These are phyloP conservation scores for Poliocrania exsul DNA, from an alignment of 2,797 vertebrate species.

Conservation along the genomic window DNA sequence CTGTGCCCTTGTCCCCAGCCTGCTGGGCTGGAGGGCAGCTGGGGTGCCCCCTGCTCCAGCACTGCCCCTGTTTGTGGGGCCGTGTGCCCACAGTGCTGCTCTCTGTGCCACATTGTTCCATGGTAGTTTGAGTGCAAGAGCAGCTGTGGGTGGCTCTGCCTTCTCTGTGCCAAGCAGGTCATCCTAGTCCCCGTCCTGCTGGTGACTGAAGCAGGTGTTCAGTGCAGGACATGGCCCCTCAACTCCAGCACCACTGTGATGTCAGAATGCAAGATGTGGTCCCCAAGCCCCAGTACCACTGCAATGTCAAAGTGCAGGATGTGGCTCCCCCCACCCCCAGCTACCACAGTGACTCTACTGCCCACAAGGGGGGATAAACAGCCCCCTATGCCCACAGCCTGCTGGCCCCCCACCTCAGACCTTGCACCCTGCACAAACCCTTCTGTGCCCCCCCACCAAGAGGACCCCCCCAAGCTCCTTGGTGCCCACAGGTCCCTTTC, in stretches of 20 bases:
- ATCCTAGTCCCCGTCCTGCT: fast-evolving
- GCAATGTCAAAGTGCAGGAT: background rate
- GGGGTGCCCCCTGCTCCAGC: background rate
- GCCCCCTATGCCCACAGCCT: background rate
- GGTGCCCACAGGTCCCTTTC: background rate
- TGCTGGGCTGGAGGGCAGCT: fast-evolving
- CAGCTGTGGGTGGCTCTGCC: background rate
- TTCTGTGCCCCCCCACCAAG: background rate
- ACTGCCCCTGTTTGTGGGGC: fast-evolving
- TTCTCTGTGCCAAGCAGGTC: background rate
- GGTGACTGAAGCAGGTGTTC: background rate
- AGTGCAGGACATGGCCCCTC: background rate
- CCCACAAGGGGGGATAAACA: fast-evolving
- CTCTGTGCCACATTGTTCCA: background rate
- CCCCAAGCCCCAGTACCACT: background rate
- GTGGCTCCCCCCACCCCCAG: background rate
- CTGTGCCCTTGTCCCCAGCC: background rate
- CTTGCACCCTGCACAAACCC: fast-evolving
- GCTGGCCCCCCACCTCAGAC: background rate
- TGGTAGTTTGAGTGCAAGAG: fast-evolving
- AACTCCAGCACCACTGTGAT: background rate
- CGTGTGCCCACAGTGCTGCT: background rate
- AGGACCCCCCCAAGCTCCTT: background rate
- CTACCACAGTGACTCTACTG: background rate
- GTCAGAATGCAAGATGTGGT: fast-evolving